These are phyloP conservation scores for Cheiracanthium punctorium DNA, from an alignment of 2,888 invertebrate genomes.

Conservation along the genomic window DNA sequence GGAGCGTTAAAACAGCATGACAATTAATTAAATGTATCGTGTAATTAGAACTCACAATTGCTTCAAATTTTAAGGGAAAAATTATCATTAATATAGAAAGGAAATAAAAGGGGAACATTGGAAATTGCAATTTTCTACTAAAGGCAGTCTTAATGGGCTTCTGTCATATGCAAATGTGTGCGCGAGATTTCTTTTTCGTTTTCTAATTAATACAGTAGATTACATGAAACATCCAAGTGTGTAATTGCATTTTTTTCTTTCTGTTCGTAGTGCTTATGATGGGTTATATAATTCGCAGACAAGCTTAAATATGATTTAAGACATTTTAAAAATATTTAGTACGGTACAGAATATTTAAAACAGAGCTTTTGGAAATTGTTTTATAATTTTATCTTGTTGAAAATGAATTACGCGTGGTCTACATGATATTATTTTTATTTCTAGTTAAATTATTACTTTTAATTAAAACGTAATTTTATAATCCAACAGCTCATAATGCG, in stretches of 20 bases:
- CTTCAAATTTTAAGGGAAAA: neutral
- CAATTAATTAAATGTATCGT: slow-evolving; percentile 1
- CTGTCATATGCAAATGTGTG: neutral
- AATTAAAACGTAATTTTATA: no score
- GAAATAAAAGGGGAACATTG: neutral
- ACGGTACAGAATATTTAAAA: no score
- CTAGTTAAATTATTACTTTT: no score
- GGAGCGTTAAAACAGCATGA: neutral
- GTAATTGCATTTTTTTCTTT: neutral
- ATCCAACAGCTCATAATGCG: no score
- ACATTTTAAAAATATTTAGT: no score
- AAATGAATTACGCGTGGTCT: no score
- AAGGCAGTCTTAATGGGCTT: neutral
- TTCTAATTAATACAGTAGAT: neutral
- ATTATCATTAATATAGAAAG: slow-evolving; percentile 4
- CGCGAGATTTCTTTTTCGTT: neutral
- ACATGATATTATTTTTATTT: no score
- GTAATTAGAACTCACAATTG: neutral
- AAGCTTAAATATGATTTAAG: no score
- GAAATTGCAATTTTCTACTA: neutral
- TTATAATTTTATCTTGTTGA: no score
- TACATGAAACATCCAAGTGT: neutral
- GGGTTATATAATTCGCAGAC: no score
- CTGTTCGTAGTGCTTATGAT: no score
- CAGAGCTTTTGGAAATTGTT: no score